Evolutionary conservation across 2,888 invertebrate genomes (phyloP).

Genomic region (Drosophila parthenogenetica): DNA sequence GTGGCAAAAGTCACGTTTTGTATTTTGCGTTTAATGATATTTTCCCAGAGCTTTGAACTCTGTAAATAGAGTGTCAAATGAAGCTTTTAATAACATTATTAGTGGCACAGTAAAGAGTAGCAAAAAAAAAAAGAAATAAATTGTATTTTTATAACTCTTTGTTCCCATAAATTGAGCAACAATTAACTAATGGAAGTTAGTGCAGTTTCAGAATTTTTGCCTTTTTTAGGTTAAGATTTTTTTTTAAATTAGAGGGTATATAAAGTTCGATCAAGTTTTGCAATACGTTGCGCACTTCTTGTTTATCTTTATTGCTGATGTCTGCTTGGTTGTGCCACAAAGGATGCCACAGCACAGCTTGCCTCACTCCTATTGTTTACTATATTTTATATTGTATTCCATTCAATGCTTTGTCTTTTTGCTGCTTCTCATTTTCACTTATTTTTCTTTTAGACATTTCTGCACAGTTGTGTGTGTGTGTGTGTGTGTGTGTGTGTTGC

Average conservation of each 20-base stretch:
- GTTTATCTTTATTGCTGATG: slow-evolving; percentile 8
- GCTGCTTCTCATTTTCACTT: background rate
- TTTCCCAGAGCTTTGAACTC: slow-evolving; percentile 14
- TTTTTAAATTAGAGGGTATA: background rate
- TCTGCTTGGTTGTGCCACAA: slow-evolving; percentile 1
- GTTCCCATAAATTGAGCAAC: too few species aligned
- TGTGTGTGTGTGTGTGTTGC: background rate
- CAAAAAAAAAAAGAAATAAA: too few species aligned
- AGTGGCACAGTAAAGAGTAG: background rate
- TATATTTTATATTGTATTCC: slow-evolving; percentile 4
- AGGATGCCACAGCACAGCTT: background rate
- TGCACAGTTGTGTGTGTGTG: too few species aligned
- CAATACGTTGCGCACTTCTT: background rate
- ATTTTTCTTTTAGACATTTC: too few species aligned
- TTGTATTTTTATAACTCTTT: too few species aligned
- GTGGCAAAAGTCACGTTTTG: slow-evolving; percentile 67
- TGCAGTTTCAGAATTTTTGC: too few species aligned
- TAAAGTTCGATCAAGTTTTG: background rate
- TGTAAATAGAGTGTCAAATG: slow-evolving; percentile 6
- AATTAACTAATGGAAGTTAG: too few species aligned
- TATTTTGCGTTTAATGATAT: slow-evolving; percentile 18
- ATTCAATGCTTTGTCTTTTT: background rate
- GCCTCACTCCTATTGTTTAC: background rate
- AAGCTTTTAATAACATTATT: slow-evolving; percentile 2
- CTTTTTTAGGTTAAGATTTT: too few species aligned